phyloP scores from a whole-genome alignment of 2,888 invertebrate genomes.

The Eudemis profundana region DNA sequence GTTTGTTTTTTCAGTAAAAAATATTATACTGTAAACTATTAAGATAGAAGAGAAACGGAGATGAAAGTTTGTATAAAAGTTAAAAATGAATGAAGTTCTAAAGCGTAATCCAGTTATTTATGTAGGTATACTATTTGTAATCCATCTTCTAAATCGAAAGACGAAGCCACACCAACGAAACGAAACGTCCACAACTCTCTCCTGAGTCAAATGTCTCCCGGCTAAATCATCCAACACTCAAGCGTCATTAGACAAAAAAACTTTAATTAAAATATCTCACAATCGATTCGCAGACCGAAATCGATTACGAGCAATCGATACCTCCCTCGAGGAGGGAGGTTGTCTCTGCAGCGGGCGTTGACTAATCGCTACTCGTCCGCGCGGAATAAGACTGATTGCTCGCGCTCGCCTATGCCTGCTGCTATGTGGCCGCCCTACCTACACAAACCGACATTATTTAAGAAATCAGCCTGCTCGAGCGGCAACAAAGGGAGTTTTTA shows the following conservation, averaged over 20 bases:
- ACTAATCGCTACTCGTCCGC: slow-evolving; percentile 84
- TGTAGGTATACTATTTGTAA: neutral
- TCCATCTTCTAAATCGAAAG: neutral
- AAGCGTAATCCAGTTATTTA: neutral
- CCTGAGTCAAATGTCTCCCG: slow-evolving; percentile 14
- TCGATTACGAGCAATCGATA: slow-evolving; percentile 82
- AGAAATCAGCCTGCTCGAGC: slow-evolving; percentile 82
- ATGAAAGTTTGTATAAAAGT: no score
- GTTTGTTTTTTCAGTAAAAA: no score
- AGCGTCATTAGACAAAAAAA: slow-evolving; percentile 35
- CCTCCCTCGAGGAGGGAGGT: slow-evolving; percentile 69
- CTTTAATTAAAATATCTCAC: slow-evolving; percentile 59
- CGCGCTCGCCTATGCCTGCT: slow-evolving; percentile 80
- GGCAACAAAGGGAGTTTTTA: slow-evolving; percentile 80
- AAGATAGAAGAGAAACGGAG: neutral
- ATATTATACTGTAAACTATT: no score
- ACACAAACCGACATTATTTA: slow-evolving; percentile 83
- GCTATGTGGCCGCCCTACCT: slow-evolving; percentile 78
- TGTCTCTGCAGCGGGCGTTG: slow-evolving; percentile 84
- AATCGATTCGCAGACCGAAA: slow-evolving; percentile 75
- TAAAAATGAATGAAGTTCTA: no score
- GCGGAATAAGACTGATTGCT: slow-evolving; percentile 85
- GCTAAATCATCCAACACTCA: slow-evolving; percentile 21
- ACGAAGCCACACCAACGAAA: neutral
- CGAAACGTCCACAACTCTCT: neutral